Evolutionary conservation across 2,113 vertebrate genomes (phyloP).

Genomic region (Riparia riparia): DNA sequence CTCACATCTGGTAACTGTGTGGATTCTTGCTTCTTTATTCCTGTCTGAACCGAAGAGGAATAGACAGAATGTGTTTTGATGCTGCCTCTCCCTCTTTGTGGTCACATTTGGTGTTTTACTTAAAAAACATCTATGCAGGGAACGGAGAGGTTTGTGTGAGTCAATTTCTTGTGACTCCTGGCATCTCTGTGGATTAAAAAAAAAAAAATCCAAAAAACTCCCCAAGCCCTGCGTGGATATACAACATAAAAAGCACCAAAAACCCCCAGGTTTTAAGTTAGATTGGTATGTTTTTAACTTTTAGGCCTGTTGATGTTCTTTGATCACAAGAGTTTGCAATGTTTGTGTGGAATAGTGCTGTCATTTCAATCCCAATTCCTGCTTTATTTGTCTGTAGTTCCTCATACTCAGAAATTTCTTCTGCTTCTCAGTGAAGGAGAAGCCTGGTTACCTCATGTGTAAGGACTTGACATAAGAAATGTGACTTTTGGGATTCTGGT

Average conservation of each 20-base stretch:
- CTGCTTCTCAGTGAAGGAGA: not conserved
- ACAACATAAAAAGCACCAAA: not conserved
- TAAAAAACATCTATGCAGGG: not conserved
- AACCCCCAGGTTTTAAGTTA: not conserved
- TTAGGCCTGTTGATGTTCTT: not conserved
- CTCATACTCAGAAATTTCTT: not conserved
- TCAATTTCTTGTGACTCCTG: not conserved
- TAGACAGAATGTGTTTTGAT: not conserved
- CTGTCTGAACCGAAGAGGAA: not conserved
- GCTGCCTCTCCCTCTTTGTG: not conserved
- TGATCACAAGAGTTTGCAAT: not conserved
- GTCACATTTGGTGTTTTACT: not conserved
- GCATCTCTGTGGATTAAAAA: not conserved
- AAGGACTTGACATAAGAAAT: not conserved
- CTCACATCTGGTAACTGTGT: constrained; percentile 59
- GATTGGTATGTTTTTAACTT: not conserved
- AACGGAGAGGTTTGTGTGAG: not conserved
- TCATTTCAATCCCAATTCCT: not conserved
- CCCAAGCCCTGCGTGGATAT: not conserved
- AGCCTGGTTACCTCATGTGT: not conserved
- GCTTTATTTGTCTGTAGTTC: not conserved
- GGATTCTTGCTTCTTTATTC: constrained; percentile 38
- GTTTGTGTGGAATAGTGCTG: not conserved
- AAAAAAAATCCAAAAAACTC: not conserved
- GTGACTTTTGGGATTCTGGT: not conserved